Percentiles rank a stretch among this genome's conserved stretches.
Conservation (phyloP, 23 tunicate genomes). For the Aplidium turbinatum region DNA sequence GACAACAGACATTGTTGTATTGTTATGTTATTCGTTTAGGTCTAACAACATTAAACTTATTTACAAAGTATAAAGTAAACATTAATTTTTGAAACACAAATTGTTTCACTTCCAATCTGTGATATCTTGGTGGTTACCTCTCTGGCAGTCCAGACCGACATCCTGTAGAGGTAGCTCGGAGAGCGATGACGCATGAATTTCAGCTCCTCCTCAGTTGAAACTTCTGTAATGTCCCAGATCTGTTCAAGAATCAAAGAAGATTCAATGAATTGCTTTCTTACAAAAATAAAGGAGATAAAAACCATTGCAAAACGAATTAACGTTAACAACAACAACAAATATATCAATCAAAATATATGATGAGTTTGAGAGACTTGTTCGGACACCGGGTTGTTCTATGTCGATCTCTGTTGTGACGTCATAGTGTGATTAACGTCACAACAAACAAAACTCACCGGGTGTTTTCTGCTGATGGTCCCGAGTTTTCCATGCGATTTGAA, state of each 20-base stretch:
- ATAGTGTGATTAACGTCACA: too few species aligned
- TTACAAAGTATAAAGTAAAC: too few species aligned
- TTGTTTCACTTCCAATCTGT: too few species aligned
- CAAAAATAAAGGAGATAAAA: conserved; percentile 5
- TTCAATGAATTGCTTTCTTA: not conserved
- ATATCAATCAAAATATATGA: not conserved
- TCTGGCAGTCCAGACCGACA: conserved; percentile 65
- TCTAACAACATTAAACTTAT: too few species aligned
- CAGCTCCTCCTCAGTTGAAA: conserved; percentile 61
- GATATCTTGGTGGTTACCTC: too few species aligned
- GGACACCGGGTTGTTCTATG: too few species aligned
- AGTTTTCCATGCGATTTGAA: conserved; percentile 23
- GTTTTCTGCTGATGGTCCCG: conserved; percentile 40
- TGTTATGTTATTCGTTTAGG: too few species aligned
- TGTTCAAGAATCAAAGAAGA: conserved; percentile 2
- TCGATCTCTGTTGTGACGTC: too few species aligned
- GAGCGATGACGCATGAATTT: conserved; percentile 51
- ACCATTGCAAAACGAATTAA: too few species aligned
- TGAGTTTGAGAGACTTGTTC: not conserved
- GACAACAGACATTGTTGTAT: not conserved
- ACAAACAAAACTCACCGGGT: conserved; percentile 45
- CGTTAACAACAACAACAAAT: not conserved
- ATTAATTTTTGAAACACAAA: too few species aligned
- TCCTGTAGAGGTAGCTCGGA: conserved; percentile 48
- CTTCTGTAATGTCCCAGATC: conserved; percentile 56